phyloP scores from a whole-genome alignment of 2,797 vertebrate species.

The Rhyacichthys aspro region DNA sequence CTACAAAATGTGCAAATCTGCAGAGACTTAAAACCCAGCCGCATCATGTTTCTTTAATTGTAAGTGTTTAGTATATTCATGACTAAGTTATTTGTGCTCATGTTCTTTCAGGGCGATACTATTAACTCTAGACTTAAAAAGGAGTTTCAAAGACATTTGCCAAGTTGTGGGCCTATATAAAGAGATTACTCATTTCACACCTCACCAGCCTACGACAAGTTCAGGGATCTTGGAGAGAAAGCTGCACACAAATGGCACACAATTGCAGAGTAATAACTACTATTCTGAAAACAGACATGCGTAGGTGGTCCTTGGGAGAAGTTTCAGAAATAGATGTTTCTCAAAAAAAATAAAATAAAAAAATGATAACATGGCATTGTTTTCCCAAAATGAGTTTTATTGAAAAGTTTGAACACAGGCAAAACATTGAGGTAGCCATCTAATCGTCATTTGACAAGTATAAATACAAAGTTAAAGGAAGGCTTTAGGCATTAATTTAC shows the following conservation, averaged over 20 bases:
- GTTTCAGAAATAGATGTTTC: conserved; percentile 8
- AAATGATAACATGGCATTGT: conserved; percentile 1
- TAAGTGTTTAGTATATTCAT: too few relatives aligned
- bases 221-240: conserved; percentile 25
- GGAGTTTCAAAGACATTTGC: conserved; percentile 59
- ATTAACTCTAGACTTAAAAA: neutral
- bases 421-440: conserved; percentile 44
- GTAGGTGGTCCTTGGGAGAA: conserved; percentile 61
- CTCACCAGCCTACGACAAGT: conserved; percentile 64
- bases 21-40: too few relatives aligned
- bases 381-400: conserved; percentile 59
- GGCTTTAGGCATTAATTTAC: conserved; percentile 65
- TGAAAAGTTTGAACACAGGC: conserved; percentile 44
- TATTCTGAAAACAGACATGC: conserved; percentile 55
- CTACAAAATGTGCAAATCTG: too few relatives aligned
- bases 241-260: conserved; percentile 56
- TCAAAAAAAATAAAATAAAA: conserved; percentile 25
- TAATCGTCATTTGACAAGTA: conserved; percentile 40
- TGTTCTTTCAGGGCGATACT: conserved; percentile 20
- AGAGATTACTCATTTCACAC: conserved; percentile 77
- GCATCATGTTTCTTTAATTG: too few relatives aligned
- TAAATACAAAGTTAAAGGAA: conserved; percentile 61
- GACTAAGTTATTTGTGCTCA: conserved; percentile 14
- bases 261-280: conserved; percentile 61
- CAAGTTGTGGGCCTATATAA: conserved; percentile 52